A percentile compares a stretch with the other conserved stretches of the same genome.
phyloP scores from a whole-genome alignment of 2,797 vertebrate genomes.

The Leptoclinus maculatus region DNA sequence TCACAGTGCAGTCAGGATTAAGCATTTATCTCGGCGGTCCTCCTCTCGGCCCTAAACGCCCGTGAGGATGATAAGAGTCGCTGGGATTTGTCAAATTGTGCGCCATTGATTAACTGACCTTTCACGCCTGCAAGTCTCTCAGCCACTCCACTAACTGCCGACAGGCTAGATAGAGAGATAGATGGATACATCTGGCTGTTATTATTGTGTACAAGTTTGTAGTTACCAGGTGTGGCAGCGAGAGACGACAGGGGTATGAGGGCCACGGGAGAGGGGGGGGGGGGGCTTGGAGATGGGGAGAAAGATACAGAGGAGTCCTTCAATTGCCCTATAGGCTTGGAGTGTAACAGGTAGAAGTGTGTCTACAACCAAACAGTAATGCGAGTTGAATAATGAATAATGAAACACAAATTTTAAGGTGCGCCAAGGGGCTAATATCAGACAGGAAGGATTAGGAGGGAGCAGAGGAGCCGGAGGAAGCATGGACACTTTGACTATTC shows the following conservation, averaged over 20 bases:
- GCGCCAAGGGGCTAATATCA: slow-evolving; percentile 59
- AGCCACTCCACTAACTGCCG: slow-evolving; percentile 83
- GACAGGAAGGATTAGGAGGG: slow-evolving; percentile 61
- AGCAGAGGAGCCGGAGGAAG: slow-evolving; percentile 57
- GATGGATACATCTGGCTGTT: slow-evolving; percentile 83
- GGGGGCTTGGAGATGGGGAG: slow-evolving; percentile 25
- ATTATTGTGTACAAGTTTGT: slow-evolving; percentile 86
- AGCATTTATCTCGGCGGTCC: slow-evolving; percentile 85
- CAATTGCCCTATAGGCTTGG: slow-evolving; percentile 57
- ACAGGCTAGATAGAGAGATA: slow-evolving; percentile 86
- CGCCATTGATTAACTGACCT: slow-evolving; percentile 89
- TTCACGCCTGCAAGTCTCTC: slow-evolving; percentile 84
- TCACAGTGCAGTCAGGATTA: slow-evolving; percentile 76
- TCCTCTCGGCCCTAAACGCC: slow-evolving; percentile 82
- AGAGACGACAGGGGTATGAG: slow-evolving; percentile 59
- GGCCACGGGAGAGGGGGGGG: slow-evolving; percentile 32
- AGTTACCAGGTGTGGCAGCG: slow-evolving; percentile 81
- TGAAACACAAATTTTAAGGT: slow-evolving; percentile 61
- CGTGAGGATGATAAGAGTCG: slow-evolving; percentile 85
- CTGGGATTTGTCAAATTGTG: slow-evolving; percentile 90
- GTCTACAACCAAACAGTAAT: slow-evolving; percentile 51
- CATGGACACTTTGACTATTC: slow-evolving; percentile 61
- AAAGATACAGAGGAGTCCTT: slow-evolving; percentile 66
- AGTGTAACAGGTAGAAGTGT: slow-evolving; percentile 64
- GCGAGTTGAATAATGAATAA: slow-evolving; percentile 68